These are phyloP conservation scores for Brassicogethes aeneus DNA, from an alignment of 2,888 invertebrate species.

Conservation along the genomic window DNA sequence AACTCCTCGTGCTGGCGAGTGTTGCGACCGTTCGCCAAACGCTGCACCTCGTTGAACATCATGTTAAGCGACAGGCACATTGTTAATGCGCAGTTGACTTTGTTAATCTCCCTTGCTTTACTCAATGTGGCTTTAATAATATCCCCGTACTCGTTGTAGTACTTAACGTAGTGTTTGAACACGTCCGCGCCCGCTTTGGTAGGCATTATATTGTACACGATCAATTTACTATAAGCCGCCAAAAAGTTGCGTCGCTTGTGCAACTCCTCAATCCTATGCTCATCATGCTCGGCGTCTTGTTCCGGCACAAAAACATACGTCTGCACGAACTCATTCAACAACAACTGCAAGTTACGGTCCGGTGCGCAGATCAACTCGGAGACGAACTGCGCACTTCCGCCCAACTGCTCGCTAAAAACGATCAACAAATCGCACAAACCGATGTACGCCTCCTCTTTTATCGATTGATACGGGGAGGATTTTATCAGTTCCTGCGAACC, in stretches of 20 bases:
- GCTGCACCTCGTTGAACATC: constrained; percentile 67
- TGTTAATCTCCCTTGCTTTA: constrained; percentile 96
- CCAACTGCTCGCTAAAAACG: constrained; percentile 81
- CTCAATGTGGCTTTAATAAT: constrained; percentile 95
- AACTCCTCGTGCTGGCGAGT: constrained; percentile 60
- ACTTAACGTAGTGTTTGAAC: constrained; percentile 96
- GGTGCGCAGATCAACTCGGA: constrained; percentile 67
- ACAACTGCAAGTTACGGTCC: constrained; percentile 65
- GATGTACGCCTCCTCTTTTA: constrained; percentile 82
- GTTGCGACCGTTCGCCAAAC: constrained; percentile 30
- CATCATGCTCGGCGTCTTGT: constrained; percentile 85
- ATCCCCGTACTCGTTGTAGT: constrained; percentile 97
- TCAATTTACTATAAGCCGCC: constrained; percentile 94
- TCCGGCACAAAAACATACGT: constrained; percentile 89
- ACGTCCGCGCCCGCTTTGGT: constrained; percentile 79
- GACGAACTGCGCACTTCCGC: constrained; percentile 40
- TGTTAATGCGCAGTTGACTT: constrained; percentile 89
- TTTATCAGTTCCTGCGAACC: constrained; percentile 62
- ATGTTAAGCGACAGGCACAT: constrained; percentile 87
- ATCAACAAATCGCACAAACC: constrained; percentile 94
- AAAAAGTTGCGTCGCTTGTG: constrained; percentile 94
- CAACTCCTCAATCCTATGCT: constrained; percentile 92
- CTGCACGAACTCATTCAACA: constrained; percentile 86
- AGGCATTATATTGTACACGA: constrained; percentile 94
- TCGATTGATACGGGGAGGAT: constrained; percentile 54